A percentile compares a stretch with the other conserved stretches of the same genome.
Evolutionary conservation across 2,888 invertebrate genomes (phyloP).

Genomic region (Latrodectus elegans): DNA sequence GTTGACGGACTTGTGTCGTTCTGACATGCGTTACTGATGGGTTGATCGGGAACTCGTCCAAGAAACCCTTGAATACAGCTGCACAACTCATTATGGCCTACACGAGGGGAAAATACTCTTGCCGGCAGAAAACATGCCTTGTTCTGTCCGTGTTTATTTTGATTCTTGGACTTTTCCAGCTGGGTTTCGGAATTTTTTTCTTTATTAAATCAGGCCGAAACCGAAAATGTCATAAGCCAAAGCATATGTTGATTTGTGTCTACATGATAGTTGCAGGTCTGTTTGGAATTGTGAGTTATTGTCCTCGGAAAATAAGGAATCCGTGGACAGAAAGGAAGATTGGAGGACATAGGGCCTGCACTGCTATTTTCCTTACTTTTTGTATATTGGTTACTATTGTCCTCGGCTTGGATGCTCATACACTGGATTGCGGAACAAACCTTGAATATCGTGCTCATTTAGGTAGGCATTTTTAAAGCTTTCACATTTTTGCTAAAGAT

Average conservation of each 20-base stretch:
- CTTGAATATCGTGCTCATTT: slow-evolving; percentile 6
- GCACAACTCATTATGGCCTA: not conserved
- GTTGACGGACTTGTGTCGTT: no score
- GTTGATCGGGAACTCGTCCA: no score
- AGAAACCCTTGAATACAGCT: no score
- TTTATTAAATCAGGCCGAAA: slow-evolving; percentile 1
- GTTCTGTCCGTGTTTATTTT: slow-evolving; percentile 34
- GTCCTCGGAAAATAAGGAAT: slow-evolving; percentile 24
- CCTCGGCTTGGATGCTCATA: slow-evolving; percentile 24
- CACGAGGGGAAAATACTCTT: not conserved
- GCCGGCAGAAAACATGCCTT: slow-evolving; percentile 49
- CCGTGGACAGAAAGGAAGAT: slow-evolving; percentile 9
- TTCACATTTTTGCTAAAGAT: no score
- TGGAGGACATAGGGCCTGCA: slow-evolving; percentile 5
- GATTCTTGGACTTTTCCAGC: slow-evolving; percentile 33
- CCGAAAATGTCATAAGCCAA: slow-evolving; percentile 37
- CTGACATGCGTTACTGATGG: no score
- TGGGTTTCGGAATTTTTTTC: slow-evolving; percentile 24
- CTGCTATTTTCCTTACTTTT: slow-evolving; percentile 39
- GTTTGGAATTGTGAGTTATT: slow-evolving; percentile 34
- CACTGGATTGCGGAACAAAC: slow-evolving; percentile 23
- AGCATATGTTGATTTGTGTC: slow-evolving; percentile 32
- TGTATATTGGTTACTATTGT: slow-evolving; percentile 26
- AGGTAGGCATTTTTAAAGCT: slow-evolving; percentile 22
- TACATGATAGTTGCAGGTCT: slow-evolving; percentile 38